Evolutionary conservation across 2,888 invertebrate species (phyloP).

Genomic region (Gordius sp.): DNA sequence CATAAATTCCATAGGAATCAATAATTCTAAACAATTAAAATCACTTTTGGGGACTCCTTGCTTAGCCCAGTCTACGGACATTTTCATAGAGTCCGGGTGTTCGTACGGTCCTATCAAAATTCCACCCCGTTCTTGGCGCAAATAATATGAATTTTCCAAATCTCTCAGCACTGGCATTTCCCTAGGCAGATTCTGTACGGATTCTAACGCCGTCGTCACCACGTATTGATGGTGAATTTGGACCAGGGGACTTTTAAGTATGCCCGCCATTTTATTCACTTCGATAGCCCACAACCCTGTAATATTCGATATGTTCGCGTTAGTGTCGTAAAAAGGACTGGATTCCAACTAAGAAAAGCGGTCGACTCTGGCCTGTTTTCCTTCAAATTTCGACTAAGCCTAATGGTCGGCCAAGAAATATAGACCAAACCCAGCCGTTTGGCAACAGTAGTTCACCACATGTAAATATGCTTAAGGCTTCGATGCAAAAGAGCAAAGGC

Average conservation of each 20-base stretch:
- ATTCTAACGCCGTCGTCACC: slow-evolving; percentile 26
- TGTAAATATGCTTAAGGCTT: too few species aligned
- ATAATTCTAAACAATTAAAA: slow-evolving; percentile 11
- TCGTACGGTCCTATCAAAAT: slow-evolving; percentile 31
- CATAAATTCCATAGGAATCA: too few species aligned
- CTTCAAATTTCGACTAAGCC: too few species aligned
- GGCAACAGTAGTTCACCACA: too few species aligned
- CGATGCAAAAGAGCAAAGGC: too few species aligned
- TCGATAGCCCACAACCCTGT: slow-evolving; percentile 31
- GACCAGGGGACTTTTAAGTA: slow-evolving; percentile 28
- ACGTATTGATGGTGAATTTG: slow-evolving; percentile 32
- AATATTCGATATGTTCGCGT: slow-evolving; percentile 14
- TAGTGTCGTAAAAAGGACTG: background rate
- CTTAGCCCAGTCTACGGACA: slow-evolving; percentile 29
- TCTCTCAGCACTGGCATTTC: slow-evolving; percentile 30
- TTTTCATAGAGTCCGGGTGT: slow-evolving; percentile 25
- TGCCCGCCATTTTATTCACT: slow-evolving; percentile 27
- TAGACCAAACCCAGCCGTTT: too few species aligned
- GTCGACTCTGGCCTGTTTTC: too few species aligned
- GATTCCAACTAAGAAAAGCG: background rate
- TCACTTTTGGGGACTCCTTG: slow-evolving; percentile 28
- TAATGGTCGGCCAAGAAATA: too few species aligned
- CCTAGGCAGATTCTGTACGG: slow-evolving; percentile 22
- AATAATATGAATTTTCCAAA: slow-evolving; percentile 30
- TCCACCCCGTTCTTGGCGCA: slow-evolving; percentile 27